These are phyloP conservation scores for Drosophila nikananu DNA, from an alignment of 1,140 invertebrate genomes.

Conservation along the genomic window DNA sequence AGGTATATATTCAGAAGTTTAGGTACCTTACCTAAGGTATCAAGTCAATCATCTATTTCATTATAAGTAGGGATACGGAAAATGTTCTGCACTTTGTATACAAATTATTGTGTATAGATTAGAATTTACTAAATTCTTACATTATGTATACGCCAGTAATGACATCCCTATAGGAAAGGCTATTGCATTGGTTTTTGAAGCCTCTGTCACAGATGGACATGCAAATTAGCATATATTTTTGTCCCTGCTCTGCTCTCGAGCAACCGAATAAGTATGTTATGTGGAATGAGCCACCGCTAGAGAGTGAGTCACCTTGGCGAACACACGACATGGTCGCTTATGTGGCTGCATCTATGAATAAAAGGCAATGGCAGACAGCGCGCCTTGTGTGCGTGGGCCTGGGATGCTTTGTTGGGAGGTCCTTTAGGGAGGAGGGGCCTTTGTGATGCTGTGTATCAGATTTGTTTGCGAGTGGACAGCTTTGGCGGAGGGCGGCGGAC, in stretches of 20 bases:
- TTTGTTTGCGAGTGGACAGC: slow-evolving; percentile 22
- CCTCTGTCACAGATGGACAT: not conserved
- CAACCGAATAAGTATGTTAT: not conserved
- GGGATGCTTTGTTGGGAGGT: slow-evolving; percentile 6
- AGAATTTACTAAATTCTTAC: not conserved
- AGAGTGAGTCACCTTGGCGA: slow-evolving; percentile 18
- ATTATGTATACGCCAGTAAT: not conserved
- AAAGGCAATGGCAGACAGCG: slow-evolving; percentile 21
- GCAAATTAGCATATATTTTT: not conserved
- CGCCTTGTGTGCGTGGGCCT: slow-evolving; percentile 7
- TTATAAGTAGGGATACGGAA: not conserved
- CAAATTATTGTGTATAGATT: not conserved
- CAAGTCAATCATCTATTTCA: not conserved
- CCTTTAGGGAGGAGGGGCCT: not conserved
- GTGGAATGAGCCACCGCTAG: not conserved
- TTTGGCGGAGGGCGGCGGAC: not conserved
- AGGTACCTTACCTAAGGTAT: too few relatives aligned
- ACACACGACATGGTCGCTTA: slow-evolving; percentile 8
- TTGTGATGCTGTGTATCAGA: slow-evolving; percentile 22
- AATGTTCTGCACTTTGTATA: not conserved
- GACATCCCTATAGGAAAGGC: not conserved
- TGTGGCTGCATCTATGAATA: slow-evolving; percentile 24
- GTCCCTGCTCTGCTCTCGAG: not conserved
- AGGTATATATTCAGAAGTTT: too few relatives aligned
- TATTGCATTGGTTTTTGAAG: not conserved